Base-by-base conservation (phyloP, 2,113 vertebrate genomes). In the Thamnophis sirtalis region DNA sequence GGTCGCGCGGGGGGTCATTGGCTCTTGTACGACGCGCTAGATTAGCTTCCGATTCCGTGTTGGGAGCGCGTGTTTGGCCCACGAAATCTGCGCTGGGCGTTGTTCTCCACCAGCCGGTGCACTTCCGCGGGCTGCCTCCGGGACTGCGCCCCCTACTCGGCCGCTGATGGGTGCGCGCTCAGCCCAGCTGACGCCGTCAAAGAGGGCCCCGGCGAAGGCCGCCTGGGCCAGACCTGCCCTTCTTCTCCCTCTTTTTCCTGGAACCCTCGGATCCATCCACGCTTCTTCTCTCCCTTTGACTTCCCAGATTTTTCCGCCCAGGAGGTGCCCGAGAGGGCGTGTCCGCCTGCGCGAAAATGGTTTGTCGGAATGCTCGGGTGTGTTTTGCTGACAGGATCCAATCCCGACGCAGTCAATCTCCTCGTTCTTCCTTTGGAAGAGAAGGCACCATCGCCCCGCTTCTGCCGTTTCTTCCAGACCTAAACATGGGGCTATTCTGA, bases 31-130 rank as follows among this genome's bases (percentile, higher is more conserved):
- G 87, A 89, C 51, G 89, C 86, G 90, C 80, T 48, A 91, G 91
- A 90, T 53, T 68, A 73, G 91, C 49, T 48, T 38, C 84, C 24
- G 56, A 84, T 63, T 54, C 91, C 90, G 68, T 90, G 92, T 86
- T 93, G 94, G 94, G 92, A 94, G 86, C 88, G 87, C n/a, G 56
- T 89, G 91, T 89, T 88, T 15, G 48, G 86, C 89, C 86, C 9
- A 4, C 80, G 54, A 51, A 60, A 89, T 89, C 90, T 38, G 80
- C 86, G 93, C 87, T 22, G 54, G 28, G 89, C 22, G 73, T 89
- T 92, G 55, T n/a, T 84, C 10, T 73, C 56, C 50, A 13, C 26
- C 28, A 38, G 88, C 92, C 88, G 92, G 51, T 91, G 90, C 49
- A 48, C 56, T 53, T 38, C 73, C 43, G 38, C 9, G 6, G 63